Base-by-base conservation (phyloP, 2,113 vertebrate genomes). In the Haliaeetus leucogaster region DNA sequence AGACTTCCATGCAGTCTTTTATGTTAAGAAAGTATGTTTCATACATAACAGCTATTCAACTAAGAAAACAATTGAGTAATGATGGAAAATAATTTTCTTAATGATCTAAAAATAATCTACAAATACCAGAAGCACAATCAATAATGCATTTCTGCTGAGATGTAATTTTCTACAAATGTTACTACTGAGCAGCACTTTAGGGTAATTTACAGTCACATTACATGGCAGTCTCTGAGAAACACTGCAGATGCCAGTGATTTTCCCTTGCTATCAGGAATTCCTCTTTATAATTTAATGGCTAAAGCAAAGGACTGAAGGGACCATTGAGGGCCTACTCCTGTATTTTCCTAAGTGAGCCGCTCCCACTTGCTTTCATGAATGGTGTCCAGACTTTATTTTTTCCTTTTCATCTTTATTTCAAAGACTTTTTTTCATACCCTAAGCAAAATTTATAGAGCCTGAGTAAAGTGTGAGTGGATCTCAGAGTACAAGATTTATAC, bases 401-500 rank as follows among this genome's bases (percentile, higher is more conserved):
- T 7, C 6, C 25, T 82, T 88, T 92, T 83, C 42, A 42, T 86
- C 70, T 85, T 88, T 42, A 78, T 92, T 93, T 93, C 38, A 86
- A 96, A 90, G n/a, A 7, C 14, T 52, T 81, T 83, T 85, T 66
- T 59, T 90, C 16, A 59, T 86, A 53, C 10, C 14, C 42, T 43
- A 74, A 77, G 68, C 36, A 86, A 83, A 93, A 67, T 48, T 53
- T 88, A 78, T 87, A 62, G 61, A 56, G 29, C 38, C 27, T 91
- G 58, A 79, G 83, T 85, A 88, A 78, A 80, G 56, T 20, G 30
- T 67, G 82, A 91, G 66, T 95, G 86, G 65, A 90, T 80, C 45
- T 90, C 63, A 77, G 93, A 65, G 5, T 62, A 73, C 38, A 90
- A 93, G 90, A 95, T 96, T 97, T 97, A 96, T 94, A 76, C 77